Conservation (phyloP, 2,113 vertebrate species). For the Oriolus oriolus region DNA sequence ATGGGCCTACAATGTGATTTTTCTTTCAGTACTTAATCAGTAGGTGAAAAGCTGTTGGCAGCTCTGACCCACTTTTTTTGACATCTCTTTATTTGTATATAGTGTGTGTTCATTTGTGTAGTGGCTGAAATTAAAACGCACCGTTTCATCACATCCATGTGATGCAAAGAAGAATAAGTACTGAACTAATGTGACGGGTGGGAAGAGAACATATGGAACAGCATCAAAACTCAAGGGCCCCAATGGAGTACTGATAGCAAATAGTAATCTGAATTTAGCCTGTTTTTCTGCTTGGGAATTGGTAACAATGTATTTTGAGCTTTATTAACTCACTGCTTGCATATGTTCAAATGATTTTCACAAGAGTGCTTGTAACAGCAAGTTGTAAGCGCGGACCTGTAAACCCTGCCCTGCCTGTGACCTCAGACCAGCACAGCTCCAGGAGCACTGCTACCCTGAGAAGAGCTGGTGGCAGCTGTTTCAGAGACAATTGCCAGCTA, state of each 20-base stretch:
- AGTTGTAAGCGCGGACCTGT: not conserved
- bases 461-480: not conserved
- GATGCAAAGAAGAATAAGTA: not conserved
- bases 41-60: constrained; percentile 5
- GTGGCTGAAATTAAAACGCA: not conserved
- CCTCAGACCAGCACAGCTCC: not conserved
- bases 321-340: not conserved
- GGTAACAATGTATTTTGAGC: not conserved
- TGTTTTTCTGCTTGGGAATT: not conserved
- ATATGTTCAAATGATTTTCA: not conserved
- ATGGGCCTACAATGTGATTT: not conserved
- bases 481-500: not conserved
- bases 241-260: not conserved
- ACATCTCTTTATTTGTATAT: not conserved
- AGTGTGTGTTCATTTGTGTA: not conserved
- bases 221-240: not conserved
- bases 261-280: not conserved
- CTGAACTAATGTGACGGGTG: not conserved
- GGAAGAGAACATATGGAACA: not conserved
- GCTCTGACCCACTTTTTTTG: not conserved
- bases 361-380: not conserved
- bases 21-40: not conserved
- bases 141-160: not conserved
- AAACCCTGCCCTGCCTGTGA: not conserved
- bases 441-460: not conserved